Percentiles rank a stretch among this genome's conserved stretches.
Evolutionary conservation across 2,888 invertebrate genomes (phyloP).

Genomic region (Blastobasis adustella): DNA sequence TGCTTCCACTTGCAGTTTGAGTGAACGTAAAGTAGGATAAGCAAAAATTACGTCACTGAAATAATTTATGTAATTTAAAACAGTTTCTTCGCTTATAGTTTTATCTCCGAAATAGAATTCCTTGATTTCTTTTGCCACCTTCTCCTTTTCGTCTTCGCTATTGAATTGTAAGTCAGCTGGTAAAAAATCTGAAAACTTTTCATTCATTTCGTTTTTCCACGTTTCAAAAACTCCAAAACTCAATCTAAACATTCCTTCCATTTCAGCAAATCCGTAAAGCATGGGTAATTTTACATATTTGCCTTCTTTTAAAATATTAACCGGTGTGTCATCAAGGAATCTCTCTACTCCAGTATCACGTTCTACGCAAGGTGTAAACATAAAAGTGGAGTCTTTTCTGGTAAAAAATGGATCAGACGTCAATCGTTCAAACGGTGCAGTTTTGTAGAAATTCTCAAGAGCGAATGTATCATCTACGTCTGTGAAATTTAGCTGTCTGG

Average conservation of each 20-base stretch:
- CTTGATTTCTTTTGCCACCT: conserved; percentile 26
- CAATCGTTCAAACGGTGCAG: conserved; percentile 23
- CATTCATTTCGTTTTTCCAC: conserved; percentile 36
- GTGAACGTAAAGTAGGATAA: conserved; percentile 20
- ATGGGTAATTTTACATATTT: conserved; percentile 30
- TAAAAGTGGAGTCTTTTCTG: conserved; percentile 19
- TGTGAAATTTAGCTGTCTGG: conserved; percentile 21
- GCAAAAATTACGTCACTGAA: conserved; percentile 30
- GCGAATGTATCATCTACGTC: conserved; percentile 27
- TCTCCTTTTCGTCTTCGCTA: conserved; percentile 22
- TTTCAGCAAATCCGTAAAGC: conserved; percentile 38
- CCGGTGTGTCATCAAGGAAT: conserved; percentile 32
- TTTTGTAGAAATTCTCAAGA: conserved; percentile 37
- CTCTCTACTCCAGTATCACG: conserved; percentile 17
- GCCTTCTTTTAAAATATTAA: conserved; percentile 28
- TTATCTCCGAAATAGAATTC: conserved; percentile 30
- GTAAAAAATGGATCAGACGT: conserved; percentile 16
- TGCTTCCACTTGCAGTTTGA: conserved; percentile 21
- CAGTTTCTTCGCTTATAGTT: conserved; percentile 17
- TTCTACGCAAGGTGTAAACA: conserved; percentile 16
- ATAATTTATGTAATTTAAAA: conserved; percentile 28
- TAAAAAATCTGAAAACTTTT: conserved; percentile 41
- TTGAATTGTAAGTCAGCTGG: conserved; percentile 36
- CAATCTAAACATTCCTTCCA: conserved; percentile 36
- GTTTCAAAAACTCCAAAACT: conserved; percentile 17